A percentile compares a stretch with the other conserved stretches of the same genome.
Conservation (phyloP, 2,113 vertebrate genomes). For the Struthio camelus region DNA sequence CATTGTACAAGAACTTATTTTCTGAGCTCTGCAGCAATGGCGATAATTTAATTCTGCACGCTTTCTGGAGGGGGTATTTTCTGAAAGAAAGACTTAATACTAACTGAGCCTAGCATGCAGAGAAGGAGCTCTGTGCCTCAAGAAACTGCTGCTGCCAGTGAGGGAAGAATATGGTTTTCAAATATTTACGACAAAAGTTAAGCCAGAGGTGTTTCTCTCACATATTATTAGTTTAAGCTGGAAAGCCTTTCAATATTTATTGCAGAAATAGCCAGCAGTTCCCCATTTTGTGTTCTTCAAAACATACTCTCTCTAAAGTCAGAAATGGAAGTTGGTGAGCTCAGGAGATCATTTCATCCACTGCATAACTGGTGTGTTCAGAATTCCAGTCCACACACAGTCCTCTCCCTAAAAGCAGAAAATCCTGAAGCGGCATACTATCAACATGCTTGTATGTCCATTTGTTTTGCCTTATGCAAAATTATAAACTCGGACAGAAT, state of each 20-base stretch:
- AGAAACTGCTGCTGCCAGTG: neutral
- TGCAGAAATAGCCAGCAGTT: neutral
- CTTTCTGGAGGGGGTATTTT: neutral
- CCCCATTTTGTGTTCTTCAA: neutral
- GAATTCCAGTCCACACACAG: neutral
- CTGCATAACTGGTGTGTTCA: neutral
- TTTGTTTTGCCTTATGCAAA: neutral
- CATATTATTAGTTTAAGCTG: constrained; percentile 18
- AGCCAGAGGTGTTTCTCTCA: constrained; percentile 14
- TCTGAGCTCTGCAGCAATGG: neutral
- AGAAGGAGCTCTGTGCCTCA: constrained; percentile 16
- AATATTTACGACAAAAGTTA: constrained; percentile 51
- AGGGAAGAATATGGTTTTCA: neutral
- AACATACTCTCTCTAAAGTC: neutral
- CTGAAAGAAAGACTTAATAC: neutral
- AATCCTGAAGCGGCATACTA: neutral
- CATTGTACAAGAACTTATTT: neutral
- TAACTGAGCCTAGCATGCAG: neutral
- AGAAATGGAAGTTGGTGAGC: neutral
- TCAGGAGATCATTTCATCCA: neutral
- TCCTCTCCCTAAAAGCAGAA: neutral
- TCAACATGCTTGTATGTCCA: neutral
- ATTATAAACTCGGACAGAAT: neutral
- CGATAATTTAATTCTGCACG: constrained; percentile 13
- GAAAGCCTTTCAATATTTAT: constrained; percentile 36